Evolutionary conservation across 2,797 vertebrate species (phyloP).

Genomic region (Calcarius lapponicus): DNA sequence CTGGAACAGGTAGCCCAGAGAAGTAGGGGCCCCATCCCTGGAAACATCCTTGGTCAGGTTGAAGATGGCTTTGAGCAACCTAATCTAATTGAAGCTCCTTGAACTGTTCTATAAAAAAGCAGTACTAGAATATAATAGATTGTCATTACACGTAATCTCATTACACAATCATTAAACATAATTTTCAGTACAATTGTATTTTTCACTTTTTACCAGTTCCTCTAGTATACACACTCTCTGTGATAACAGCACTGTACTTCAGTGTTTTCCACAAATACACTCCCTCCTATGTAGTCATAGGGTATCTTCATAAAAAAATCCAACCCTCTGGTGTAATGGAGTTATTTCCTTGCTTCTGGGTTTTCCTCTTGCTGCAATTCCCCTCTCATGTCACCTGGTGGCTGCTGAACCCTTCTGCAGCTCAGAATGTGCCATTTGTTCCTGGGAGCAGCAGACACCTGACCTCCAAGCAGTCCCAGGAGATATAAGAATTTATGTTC

Average conservation of each 20-base stretch:
- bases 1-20: background rate
- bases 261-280: background rate
- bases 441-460: background rate
- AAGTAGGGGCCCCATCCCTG: background rate
- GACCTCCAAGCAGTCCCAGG: background rate
- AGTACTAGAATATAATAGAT: background rate
- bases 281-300: background rate
- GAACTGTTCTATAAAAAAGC: background rate
- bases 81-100: background rate
- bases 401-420: conserved; percentile 28
- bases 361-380: conserved; percentile 15
- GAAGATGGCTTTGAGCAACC: background rate
- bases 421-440: background rate
- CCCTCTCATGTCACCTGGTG: conserved; percentile 58
- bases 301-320: accelerated
- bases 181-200: background rate
- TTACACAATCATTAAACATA: background rate
- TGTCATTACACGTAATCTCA: background rate
- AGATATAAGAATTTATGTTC: background rate
- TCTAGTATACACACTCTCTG: background rate
- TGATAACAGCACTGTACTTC: background rate
- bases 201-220: background rate
- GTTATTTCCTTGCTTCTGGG: background rate
- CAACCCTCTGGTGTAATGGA: background rate
- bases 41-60: background rate